A percentile compares a stretch with the other conserved stretches of the same genome.
These are phyloP conservation scores for Porphyrio hochstetteri DNA, from an alignment of 2,113 vertebrate genomes.

Conservation along the genomic window DNA sequence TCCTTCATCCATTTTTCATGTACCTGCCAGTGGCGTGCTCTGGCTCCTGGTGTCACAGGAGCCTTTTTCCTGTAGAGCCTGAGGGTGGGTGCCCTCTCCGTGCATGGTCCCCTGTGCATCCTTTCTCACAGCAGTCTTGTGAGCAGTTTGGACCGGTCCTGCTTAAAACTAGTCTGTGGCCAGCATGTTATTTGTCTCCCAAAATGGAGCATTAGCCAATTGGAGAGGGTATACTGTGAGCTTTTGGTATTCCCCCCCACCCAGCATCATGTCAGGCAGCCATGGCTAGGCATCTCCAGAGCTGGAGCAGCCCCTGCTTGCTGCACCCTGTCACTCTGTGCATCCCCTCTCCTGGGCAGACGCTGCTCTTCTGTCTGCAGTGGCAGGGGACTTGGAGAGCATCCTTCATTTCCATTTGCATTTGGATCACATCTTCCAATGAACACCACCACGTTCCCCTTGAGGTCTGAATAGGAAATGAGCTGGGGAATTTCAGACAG, in stretches of 20 bases:
- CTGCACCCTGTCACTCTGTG: not conserved
- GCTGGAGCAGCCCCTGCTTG: fast-evolving
- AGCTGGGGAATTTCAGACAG: not conserved
- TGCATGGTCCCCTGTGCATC: fast-evolving
- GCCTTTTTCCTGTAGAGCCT: not conserved
- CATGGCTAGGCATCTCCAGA: not conserved
- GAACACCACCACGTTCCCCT: not conserved
- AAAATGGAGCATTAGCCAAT: not conserved
- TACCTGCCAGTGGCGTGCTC: not conserved
- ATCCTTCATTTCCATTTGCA: not conserved
- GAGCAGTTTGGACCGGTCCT: not conserved
- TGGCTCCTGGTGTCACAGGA: not conserved
- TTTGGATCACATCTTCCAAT: not conserved
- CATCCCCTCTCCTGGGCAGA: not conserved
- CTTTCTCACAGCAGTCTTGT: not conserved
- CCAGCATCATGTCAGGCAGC: not conserved
- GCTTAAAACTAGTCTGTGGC: not conserved
- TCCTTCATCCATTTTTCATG: not conserved
- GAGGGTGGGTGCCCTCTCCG: not conserved
- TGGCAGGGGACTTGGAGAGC: not conserved
- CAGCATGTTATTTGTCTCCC: not conserved
- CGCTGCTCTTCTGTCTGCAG: not conserved
- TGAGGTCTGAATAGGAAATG: constrained; percentile 22
- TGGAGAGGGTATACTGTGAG: not conserved
- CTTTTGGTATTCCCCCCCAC: not conserved